Conservation (phyloP, 2,113 vertebrate species). For the Brachyhypopomus gauderio region DNA sequence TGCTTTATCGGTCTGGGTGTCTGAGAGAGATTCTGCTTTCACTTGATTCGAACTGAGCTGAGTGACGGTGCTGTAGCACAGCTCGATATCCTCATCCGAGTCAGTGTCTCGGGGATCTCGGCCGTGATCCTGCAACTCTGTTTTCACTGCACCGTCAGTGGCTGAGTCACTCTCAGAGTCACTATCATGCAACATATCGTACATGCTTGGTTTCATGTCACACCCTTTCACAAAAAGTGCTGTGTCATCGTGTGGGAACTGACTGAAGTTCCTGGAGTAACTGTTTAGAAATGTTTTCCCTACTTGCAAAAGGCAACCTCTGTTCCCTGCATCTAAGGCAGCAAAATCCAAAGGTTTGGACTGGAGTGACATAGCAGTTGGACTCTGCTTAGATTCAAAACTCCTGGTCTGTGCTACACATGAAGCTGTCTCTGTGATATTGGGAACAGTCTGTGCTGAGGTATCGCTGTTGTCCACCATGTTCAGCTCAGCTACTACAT, state of each 20-base stretch:
- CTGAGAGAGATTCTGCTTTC: slow-evolving; percentile 30
- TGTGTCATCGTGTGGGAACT: slow-evolving; percentile 66
- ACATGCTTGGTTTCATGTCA: slow-evolving; percentile 72
- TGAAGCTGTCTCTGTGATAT: not conserved
- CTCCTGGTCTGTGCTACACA: slow-evolving; percentile 24
- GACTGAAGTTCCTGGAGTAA: slow-evolving; percentile 83
- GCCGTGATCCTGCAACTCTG: slow-evolving; percentile 3
- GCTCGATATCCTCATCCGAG: slow-evolving; percentile 84
- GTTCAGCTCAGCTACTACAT: slow-evolving; percentile 68
- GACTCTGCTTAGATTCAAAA: not conserved
- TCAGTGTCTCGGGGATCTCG: slow-evolving; percentile 56
- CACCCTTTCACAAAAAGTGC: slow-evolving; percentile 51
- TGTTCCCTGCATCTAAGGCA: slow-evolving; percentile 71
- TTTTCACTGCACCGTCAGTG: slow-evolving; percentile 30
- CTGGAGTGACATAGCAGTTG: not conserved
- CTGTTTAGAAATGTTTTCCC: slow-evolving; percentile 80
- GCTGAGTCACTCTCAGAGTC: slow-evolving; percentile 76
- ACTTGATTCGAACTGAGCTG: slow-evolving; percentile 20
- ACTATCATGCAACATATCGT: slow-evolving; percentile 76
- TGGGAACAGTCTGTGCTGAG: slow-evolving; percentile 1
- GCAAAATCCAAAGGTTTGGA: slow-evolving; percentile 64
- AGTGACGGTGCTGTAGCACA: slow-evolving; percentile 67
- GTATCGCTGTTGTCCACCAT: slow-evolving; percentile 34
- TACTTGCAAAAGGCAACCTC: slow-evolving; percentile 73
- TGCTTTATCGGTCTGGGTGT: slow-evolving; percentile 29